Evolutionary conservation across 2,888 invertebrate species (phyloP).

Genomic region (Helobdella robusta): DNA sequence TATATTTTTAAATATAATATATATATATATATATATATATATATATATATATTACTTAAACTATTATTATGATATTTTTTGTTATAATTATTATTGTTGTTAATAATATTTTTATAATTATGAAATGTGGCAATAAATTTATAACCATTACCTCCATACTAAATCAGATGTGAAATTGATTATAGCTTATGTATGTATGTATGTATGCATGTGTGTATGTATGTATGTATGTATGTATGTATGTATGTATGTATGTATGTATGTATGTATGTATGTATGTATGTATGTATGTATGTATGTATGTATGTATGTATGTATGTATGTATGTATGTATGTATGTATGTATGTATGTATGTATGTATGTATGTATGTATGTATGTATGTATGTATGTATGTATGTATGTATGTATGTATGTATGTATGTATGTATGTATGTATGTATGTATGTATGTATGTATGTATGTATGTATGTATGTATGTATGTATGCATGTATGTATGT

Average conservation of each 20-base stretch:
- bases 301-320: slow-evolving; percentile 24
- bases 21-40: too few relatives aligned
- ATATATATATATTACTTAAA: too few relatives aligned
- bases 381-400: slow-evolving; percentile 17
- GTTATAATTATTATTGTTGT: too few relatives aligned
- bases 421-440: slow-evolving; percentile 21
- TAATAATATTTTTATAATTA: too few relatives aligned
- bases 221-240: slow-evolving; percentile 18
- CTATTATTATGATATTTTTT: too few relatives aligned
- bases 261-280: slow-evolving; percentile 22
- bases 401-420: slow-evolving; percentile 24
- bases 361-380: slow-evolving; percentile 23
- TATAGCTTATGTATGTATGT: slow-evolving; percentile 3
- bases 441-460: slow-evolving; percentile 4
- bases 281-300: slow-evolving; percentile 23
- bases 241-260: slow-evolving; percentile 9
- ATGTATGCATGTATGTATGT: too few relatives aligned
- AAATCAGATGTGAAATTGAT: too few relatives aligned
- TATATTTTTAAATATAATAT: too few relatives aligned
- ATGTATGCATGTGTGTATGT: slow-evolving; percentile 18
- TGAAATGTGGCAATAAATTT: too few relatives aligned
- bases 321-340: slow-evolving; percentile 25
- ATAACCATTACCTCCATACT: too few relatives aligned
- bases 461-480: too few relatives aligned
- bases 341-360: slow-evolving; percentile 24